phyloP scores from a whole-genome alignment of 2,113 vertebrate species.

The Anoplopoma fimbria region DNA sequence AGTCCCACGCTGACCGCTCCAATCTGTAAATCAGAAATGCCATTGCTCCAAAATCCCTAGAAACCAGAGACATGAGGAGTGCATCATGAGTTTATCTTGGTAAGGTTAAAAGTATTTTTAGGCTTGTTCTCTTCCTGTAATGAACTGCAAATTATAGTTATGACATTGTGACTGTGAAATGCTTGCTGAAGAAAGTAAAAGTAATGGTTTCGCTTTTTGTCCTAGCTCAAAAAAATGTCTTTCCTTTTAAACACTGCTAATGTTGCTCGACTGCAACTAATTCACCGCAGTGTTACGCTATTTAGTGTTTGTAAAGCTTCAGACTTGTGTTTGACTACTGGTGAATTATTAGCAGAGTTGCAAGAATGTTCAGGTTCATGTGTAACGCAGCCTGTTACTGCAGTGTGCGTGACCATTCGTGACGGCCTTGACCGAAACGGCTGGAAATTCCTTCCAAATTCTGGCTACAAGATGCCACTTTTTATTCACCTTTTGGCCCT shows the following conservation, averaged over 20 bases:
- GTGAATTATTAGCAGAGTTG: slow-evolving; percentile 79
- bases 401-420: background rate
- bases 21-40: slow-evolving; percentile 21
- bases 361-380: slow-evolving; percentile 21
- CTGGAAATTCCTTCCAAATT: background rate
- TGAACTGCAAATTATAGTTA: background rate
- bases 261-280: background rate
- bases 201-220: background rate
- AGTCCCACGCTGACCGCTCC: slow-evolving; percentile 14
- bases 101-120: slow-evolving; percentile 63
- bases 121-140: background rate
- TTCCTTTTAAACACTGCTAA: background rate
- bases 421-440: background rate
- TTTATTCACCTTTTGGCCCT: background rate
- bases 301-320: slow-evolving; percentile 9
- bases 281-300: background rate
- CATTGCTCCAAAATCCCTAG: slow-evolving; percentile 13
- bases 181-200: background rate
- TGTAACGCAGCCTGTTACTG: background rate
- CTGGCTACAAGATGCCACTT: background rate
- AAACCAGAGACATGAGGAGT: slow-evolving; percentile 50
- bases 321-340: slow-evolving; percentile 57
- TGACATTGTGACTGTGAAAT: background rate
- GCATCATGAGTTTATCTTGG: slow-evolving; percentile 80
- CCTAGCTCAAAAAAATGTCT: background rate